These are phyloP conservation scores for Caenorhabditis angaria DNA, from an alignment of 2,888 invertebrate genomes.

Conservation along the genomic window DNA sequence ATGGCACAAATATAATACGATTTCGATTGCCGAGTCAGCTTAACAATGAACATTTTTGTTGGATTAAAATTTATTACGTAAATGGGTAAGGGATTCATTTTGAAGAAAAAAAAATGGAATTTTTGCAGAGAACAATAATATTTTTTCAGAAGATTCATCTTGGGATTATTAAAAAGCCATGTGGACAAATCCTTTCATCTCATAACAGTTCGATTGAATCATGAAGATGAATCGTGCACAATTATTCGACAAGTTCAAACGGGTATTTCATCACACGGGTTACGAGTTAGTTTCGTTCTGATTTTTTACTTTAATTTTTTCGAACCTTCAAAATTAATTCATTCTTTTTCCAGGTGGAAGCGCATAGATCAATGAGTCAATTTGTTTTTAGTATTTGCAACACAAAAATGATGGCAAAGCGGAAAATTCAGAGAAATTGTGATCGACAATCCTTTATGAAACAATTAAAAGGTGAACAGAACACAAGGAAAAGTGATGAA, in stretches of 20 bases:
- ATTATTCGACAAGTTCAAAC: conserved; percentile 32
- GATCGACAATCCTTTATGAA: conserved; percentile 39
- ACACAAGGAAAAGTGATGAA: not conserved
- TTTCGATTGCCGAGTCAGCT: conserved; percentile 23
- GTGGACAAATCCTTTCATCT: conserved; percentile 39
- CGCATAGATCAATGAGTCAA: conserved; percentile 42
- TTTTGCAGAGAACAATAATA: not conserved
- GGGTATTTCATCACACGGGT: conserved; percentile 33
- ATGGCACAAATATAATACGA: conserved; percentile 23
- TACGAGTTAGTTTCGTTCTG: conserved; percentile 16
- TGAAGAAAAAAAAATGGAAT: not conserved
- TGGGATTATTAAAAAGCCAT: conserved; percentile 37
- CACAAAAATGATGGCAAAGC: conserved; percentile 20
- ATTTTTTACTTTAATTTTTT: not conserved
- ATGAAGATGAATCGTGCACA: conserved; percentile 23
- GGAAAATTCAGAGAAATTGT: conserved; percentile 19
- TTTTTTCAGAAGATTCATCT: conserved; percentile 13
- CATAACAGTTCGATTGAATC: conserved; percentile 30
- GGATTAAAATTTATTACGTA: conserved; percentile 35
- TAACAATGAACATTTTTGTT: conserved; percentile 30
- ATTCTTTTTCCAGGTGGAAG: conserved; percentile 31
- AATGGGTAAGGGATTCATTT: conserved; percentile 22
- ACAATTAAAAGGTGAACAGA: conserved; percentile 16
- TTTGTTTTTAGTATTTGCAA: conserved; percentile 45
- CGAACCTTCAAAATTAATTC: too few species aligned